Evolutionary conservation across 2,888 invertebrate species (phyloP), one percentile per base, ranked within the genome.

Genomic region (Trichogramma evanescens): DNA sequence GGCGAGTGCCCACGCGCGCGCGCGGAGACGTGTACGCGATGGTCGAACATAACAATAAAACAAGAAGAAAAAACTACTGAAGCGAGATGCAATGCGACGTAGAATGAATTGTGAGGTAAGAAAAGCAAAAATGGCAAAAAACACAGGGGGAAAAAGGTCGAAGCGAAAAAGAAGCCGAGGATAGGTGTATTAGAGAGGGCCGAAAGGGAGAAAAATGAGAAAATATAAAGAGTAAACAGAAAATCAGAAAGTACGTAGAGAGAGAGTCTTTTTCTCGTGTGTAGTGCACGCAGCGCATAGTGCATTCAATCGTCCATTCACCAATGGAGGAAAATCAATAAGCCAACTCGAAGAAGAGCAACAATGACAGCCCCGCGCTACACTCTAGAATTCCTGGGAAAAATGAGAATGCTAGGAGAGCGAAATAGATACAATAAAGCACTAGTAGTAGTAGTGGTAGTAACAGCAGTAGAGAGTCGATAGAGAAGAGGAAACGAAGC

Each of bases 301-400:
- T 58, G 56, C 58, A 59, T 61, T 56, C 60, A 61, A 61, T 59
- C 56, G 55, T 60, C 63, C 57, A 58, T 58, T 58, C 42, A 52
- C 39, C 53, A 54, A 43, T 44, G 52, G 61, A 63, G 61, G 54
- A 63, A 63, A 63, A 63, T 60, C 60, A 58, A 60, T 62, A 60
- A 55, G 63, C 58, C 55, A 57, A 57, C 56, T 59, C 54, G 57
- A 60, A 59, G 59, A 54, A 61, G 57, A 39, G 48, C 48, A 48
- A n/a, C 13, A 49, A 10, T 49, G n/a, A n/a, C 9, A 26, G 26
- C 26, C 26, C 26, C 26, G 26, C 26, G 26, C 26, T 26, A 2
- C 3, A 26, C 26, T 26, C 3, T 26, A 26, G 26, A 26, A 26
- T 26, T 26, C 26, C 26, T 26, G 26, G 2, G 26, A 26, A 10